A percentile compares a stretch with the other conserved stretches of the same genome.
Conservation (phyloP, 1,140 invertebrate genomes). For the Chrysoperla carnea region DNA sequence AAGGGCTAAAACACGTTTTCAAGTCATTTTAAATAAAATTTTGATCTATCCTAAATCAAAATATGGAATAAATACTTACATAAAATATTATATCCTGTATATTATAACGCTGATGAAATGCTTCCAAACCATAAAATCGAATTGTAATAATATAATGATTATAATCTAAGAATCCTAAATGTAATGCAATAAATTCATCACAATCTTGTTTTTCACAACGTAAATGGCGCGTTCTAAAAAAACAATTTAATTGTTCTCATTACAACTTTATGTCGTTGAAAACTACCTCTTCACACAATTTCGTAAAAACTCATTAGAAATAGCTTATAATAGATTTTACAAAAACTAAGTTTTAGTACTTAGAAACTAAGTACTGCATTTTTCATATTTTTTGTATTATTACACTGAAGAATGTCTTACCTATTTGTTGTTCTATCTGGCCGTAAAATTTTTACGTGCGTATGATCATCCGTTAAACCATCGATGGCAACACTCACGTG, state of each 20-base stretch:
- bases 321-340: no score
- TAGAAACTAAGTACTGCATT: no score
- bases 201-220: slow-evolving; percentile 66
- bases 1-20: no score
- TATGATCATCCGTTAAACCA: slow-evolving; percentile 54
- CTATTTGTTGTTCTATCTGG: slow-evolving; percentile 48
- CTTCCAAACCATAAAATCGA: slow-evolving; percentile 65
- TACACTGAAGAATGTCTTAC: slow-evolving; percentile 22
- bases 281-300: no score
- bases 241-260: no score
- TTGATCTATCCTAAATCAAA: no score
- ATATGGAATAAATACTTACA: slow-evolving; percentile 54
- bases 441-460: slow-evolving; percentile 41
- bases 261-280: no score
- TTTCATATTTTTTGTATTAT: no score
- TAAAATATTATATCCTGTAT: slow-evolving; percentile 76
- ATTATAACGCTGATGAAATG: slow-evolving; percentile 64
- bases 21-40: no score
- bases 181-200: slow-evolving; percentile 73
- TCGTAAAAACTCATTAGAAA: no score
- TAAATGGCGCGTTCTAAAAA: slow-evolving; percentile 54
- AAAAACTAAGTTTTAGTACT: no score
- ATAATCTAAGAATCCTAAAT: slow-evolving; percentile 80
- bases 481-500: slow-evolving; percentile 65
- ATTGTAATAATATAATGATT: slow-evolving; percentile 75